Percentiles rank a stretch among this genome's conserved stretches.
Conservation (phyloP, 2,888 invertebrate genomes). For the Amiota minor region DNA sequence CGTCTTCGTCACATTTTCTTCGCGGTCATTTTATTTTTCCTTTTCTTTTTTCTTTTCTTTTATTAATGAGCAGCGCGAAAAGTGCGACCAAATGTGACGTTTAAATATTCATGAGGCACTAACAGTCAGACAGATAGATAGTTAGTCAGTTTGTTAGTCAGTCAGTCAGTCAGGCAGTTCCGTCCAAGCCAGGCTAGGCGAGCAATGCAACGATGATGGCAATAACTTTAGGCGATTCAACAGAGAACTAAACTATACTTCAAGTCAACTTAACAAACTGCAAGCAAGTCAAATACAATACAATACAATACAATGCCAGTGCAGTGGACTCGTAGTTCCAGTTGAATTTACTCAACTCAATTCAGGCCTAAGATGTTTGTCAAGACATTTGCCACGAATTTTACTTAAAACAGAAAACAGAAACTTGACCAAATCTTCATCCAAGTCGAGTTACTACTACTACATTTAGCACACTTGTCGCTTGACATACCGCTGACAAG, state of each 20-base stretch:
- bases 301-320: not conserved
- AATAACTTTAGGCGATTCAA: too few relatives aligned
- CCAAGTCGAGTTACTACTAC: not conserved
- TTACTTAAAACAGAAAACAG: not conserved
- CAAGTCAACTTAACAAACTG: not conserved
- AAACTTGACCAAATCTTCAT: constrained; percentile 7
- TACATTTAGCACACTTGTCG: constrained; percentile 16
- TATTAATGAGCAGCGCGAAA: constrained; percentile 70
- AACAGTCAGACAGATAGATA: constrained; percentile 9
- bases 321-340: not conserved
- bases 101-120: constrained; percentile 72
- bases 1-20: constrained; percentile 57
- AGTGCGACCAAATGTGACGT: constrained; percentile 73
- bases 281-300: not conserved
- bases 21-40: constrained; percentile 45
- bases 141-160: too few relatives aligned
- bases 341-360: not conserved
- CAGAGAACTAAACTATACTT: too few relatives aligned
- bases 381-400: constrained; percentile 5
- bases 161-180: too few relatives aligned
- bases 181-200: too few relatives aligned
- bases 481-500: constrained; percentile 8
- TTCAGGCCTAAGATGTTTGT: not conserved
- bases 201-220: too few relatives aligned
- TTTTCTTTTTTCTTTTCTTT: constrained; percentile 48